Evolutionary conservation across 2,797 vertebrate species (phyloP).

Genomic region (Furcifer pardalis): DNA sequence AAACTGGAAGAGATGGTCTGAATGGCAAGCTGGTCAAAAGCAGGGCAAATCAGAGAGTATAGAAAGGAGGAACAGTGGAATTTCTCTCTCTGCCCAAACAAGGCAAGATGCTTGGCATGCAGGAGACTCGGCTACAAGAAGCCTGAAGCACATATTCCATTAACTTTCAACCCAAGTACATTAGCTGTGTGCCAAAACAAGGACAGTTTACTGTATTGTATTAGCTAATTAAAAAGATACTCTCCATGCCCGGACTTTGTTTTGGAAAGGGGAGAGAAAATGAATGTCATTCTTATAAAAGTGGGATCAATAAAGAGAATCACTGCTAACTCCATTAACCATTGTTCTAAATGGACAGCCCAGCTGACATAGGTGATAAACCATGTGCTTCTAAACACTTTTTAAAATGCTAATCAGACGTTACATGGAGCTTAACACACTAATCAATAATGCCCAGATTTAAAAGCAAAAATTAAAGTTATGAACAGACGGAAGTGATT

Average conservation of each 20-base stretch:
- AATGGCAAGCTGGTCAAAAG: not conserved
- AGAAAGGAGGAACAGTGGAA: not conserved
- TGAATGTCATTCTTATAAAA: slow-evolving; percentile 45
- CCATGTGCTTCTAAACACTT: slow-evolving; percentile 68
- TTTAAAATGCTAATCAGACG: slow-evolving; percentile 70
- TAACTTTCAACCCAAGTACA: slow-evolving; percentile 52
- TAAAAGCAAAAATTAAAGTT: slow-evolving; percentile 72
- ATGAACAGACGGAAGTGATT: slow-evolving; percentile 72
- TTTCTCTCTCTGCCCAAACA: slow-evolving; percentile 1
- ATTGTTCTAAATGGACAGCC: slow-evolving; percentile 58
- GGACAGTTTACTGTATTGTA: slow-evolving; percentile 33
- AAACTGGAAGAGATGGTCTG: not conserved
- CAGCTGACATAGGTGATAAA: slow-evolving; percentile 65
- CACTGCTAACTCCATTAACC: slow-evolving; percentile 64
- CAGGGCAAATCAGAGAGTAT: not conserved
- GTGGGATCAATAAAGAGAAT: slow-evolving; percentile 61
- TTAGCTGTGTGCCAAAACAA: not conserved
- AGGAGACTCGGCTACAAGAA: slow-evolving; percentile 32
- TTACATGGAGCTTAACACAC: slow-evolving; percentile 54
- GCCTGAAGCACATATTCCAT: slow-evolving; percentile 33
- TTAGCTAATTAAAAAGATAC: slow-evolving; percentile 44
- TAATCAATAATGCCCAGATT: slow-evolving; percentile 69
- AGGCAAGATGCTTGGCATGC: slow-evolving; percentile 5
- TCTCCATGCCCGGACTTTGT: slow-evolving; percentile 52
- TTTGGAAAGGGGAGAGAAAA: slow-evolving; percentile 64